Percentiles rank a stretch among this genome's conserved stretches.
Conservation (phyloP, 1,140 invertebrate genomes). For the Philopotamus ludificatus region DNA sequence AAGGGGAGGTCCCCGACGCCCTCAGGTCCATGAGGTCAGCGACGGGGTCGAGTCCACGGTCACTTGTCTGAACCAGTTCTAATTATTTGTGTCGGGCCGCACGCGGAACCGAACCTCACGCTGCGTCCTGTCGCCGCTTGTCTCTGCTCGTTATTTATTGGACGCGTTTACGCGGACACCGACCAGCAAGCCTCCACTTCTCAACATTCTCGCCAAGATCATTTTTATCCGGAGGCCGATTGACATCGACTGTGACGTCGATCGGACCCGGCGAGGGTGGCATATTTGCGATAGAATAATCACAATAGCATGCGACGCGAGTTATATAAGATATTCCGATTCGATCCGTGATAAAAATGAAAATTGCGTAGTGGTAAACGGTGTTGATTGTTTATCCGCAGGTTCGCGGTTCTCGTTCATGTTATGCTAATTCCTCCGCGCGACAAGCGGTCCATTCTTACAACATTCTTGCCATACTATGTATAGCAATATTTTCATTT, state of each 20-base stretch:
- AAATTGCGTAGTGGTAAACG: background rate
- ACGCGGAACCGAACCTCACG: constrained; percentile 8
- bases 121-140: constrained; percentile 6
- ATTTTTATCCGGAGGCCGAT: no score
- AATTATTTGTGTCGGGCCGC: constrained; percentile 4
- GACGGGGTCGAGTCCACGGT: background rate
- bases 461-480: background rate
- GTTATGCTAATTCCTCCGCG: constrained; percentile 17
- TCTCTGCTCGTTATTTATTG: constrained; percentile 12
- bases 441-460: background rate
- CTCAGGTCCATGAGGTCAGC: no score
- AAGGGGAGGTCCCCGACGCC: no score
- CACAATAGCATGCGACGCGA: no score
- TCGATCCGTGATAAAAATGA: no score
- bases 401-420: background rate
- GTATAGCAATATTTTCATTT: no score
- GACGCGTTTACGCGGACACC: background rate
- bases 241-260: no score
- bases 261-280: no score
- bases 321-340: no score
- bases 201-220: no score
- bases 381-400: background rate
- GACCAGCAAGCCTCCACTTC: no score
- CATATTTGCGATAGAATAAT: no score
- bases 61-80: constrained; percentile 5